These are phyloP conservation scores for Dendrolimus kikuchii DNA, from an alignment of 1,140 invertebrate genomes.

Conservation along the genomic window DNA sequence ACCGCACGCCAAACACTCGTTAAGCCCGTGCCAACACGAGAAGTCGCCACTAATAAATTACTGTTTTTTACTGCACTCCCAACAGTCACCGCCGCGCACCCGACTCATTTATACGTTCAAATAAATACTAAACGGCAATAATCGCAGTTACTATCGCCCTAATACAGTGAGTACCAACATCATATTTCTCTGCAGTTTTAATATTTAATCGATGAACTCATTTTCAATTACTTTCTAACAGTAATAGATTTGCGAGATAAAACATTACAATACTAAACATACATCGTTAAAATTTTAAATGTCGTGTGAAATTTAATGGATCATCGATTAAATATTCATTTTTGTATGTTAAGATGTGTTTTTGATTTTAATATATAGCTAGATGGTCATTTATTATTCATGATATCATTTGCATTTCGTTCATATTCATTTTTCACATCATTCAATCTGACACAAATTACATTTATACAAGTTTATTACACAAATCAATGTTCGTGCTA, in stretches of 20 bases:
- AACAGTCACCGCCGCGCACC: slow-evolving; percentile 61
- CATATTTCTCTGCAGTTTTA: too few species aligned
- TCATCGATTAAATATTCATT: too few species aligned
- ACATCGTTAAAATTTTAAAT: too few species aligned
- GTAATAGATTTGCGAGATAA: too few species aligned
- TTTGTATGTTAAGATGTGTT: slow-evolving; percentile 7
- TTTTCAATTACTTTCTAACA: too few species aligned
- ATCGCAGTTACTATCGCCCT: slow-evolving; percentile 55
- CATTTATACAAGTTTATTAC: background rate
- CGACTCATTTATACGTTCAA: slow-evolving; percentile 69
- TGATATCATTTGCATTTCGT: slow-evolving; percentile 15
- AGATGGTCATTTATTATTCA: slow-evolving; percentile 17
- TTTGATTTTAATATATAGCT: slow-evolving; percentile 10
- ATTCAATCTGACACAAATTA: slow-evolving; percentile 7
- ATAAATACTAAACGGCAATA: slow-evolving; percentile 67
- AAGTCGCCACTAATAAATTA: slow-evolving; percentile 71
- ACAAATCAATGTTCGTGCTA: too few species aligned
- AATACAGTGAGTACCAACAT: slow-evolving; percentile 59
- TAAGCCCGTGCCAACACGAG: slow-evolving; percentile 67
- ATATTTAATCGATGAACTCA: too few species aligned
- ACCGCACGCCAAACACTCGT: slow-evolving; percentile 63
- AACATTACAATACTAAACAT: too few species aligned
- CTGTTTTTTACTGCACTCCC: slow-evolving; percentile 64
- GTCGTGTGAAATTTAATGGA: too few species aligned
- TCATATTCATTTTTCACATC: slow-evolving; percentile 6